Base-by-base conservation (phyloP, 2,888 invertebrate species). In the Dichetophora obliterata region DNA sequence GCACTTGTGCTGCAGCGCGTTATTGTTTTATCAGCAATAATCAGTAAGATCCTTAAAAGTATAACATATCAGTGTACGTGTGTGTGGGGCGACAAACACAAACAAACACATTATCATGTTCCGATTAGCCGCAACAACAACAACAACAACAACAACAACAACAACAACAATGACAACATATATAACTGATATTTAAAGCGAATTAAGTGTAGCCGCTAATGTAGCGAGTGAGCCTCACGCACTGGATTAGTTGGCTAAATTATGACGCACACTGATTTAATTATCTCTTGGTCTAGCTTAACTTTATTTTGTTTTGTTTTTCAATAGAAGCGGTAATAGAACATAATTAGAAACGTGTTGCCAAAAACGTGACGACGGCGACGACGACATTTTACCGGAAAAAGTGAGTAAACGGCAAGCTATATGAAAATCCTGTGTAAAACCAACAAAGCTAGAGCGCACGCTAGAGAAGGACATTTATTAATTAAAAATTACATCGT, bases 331-430 rank as follows among this genome's bases (percentile, higher is more conserved):
- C 43, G 6, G 43, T 43, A 43, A 43, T 6, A 43, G 43, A 14
- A 43, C 11, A 43, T 70, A 34, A 70, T 70, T 54, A 70, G 70
- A 66, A 66, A 66, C 66, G 66, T 66, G 66, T 66, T 43, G 43
- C 66, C 54, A 24, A 11, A 9, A 19, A 70, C 70, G 70, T 70
- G 70, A 70, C 70, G n/a, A 52, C 34, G 14, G 34, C 8, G n/a
- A n/a, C n/a, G n/a, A n/a, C n/a, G n/a, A n/a, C n/a, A n/a, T 52
- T 52, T 11, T 5, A 3, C 27, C 34, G 14, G 16, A 34, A 34
- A n/a, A 11, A 43, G 43, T 11, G 11, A 6, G 43, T 6, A 43
- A 5, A 4, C 5, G 31, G 31, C 43, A 43, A 6, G n/a, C 43
- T 43, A 11, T 14, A 43, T 11, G 43, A 1, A 43, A 11, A 43